phyloP scores from a whole-genome alignment of 2,888 invertebrate genomes.

The Sepiola atlantica region DNA sequence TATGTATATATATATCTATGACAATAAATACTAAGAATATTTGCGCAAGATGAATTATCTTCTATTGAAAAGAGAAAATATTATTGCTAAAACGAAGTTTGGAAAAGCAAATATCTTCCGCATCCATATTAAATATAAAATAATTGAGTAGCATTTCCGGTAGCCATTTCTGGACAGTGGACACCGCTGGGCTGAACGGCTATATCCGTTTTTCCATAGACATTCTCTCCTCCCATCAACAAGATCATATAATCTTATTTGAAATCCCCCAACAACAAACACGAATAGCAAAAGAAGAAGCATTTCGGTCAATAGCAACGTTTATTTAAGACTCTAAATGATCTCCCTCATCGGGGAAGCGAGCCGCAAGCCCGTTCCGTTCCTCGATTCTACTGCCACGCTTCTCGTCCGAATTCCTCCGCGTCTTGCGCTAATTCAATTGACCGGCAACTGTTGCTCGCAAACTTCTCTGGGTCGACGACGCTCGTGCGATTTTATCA shows the following conservation, averaged over 20 bases:
- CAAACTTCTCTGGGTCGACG: conserved; percentile 16
- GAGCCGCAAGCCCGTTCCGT: background rate
- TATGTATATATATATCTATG: no score
- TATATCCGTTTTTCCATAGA: background rate
- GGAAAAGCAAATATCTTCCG: background rate
- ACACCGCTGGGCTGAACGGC: background rate
- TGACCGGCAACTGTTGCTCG: background rate
- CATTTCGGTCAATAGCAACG: background rate
- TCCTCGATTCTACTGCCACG: background rate
- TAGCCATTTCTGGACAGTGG: background rate
- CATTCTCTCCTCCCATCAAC: background rate
- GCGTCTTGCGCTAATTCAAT: background rate
- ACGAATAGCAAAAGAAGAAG: background rate
- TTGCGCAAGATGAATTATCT: background rate
- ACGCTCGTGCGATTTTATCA: background rate
- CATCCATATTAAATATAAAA: background rate
- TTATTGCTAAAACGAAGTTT: background rate
- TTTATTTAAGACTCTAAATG: background rate
- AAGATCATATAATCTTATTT: background rate
- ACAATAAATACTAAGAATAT: no score
- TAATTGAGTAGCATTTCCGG: background rate
- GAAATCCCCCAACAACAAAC: background rate
- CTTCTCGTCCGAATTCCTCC: background rate
- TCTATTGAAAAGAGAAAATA: background rate
- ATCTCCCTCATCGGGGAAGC: background rate